Evolutionary conservation across 1,140 invertebrate genomes (phyloP), one percentile per base, ranked within the genome.

Genomic region (Cyclargus thomasi): DNA sequence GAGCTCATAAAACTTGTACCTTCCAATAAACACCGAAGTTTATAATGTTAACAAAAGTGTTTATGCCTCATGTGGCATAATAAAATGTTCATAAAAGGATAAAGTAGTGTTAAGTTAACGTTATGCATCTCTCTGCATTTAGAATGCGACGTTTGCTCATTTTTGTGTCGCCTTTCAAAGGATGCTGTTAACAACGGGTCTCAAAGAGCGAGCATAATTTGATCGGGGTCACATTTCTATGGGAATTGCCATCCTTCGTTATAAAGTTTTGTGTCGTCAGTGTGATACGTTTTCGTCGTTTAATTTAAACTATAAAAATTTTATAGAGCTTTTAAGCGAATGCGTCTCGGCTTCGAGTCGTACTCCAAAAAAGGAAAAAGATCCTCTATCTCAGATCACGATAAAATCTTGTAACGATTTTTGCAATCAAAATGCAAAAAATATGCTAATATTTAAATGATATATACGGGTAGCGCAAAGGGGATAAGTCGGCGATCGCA

Each of bases 181-280:
- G 83, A 85, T 85, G 84, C 86, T 88, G 88, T 90, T 90, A 90
- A 90, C 88, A 90, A 88, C 83, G 79, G 81, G 78, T 87, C 80
- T 88, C 71, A 90, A 88, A 88, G 82, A 86, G 81, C 88, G 81
- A 81, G 85, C 71, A 90, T 88, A 90, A 88, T 88, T 88, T 86
- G 77, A 86, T 88, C 83, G 80, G 88, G 88, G 86, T 90, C 83
- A 76, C 79, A 70, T 86, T 86, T 88, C 85, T 88, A 86, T 88
- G 85, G 81, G 87, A 88, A 87, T 47, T 79, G 74, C 68, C 72
- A 71, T 72, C 78, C 71, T 79, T 75, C 72, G 72, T 64, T 67
- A 65, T 67, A 62, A 67, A 67, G 63, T 64, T 53, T 36, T 16
- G 63, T 69, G 66, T 72, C 57, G 64, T 57, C 29, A 29, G 0